These are phyloP conservation scores for Cotesia vestalis DNA, from an alignment of 1,140 invertebrate species.

Conservation along the genomic window DNA sequence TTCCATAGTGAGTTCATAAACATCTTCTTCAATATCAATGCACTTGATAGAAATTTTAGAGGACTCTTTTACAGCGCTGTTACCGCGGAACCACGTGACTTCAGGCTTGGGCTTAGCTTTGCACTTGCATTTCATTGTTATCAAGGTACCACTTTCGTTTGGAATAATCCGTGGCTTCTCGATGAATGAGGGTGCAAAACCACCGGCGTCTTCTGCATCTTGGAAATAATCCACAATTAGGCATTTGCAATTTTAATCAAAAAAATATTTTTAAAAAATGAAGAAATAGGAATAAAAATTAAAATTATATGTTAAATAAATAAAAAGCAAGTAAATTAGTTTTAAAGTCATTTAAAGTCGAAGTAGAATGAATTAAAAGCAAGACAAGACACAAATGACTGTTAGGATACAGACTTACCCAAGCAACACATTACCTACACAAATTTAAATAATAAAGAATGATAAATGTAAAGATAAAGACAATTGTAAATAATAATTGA, in stretches of 20 bases:
- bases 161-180: slow-evolving; percentile 98
- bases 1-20: slow-evolving; percentile 88
- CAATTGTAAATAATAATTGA: slow-evolving; percentile 2
- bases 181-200: slow-evolving; percentile 92
- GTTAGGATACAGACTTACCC: slow-evolving; percentile 15
- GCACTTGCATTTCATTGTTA: slow-evolving; percentile 95
- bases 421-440: neutral
- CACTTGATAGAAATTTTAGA: slow-evolving; percentile 86
- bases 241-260: slow-evolving; percentile 10
- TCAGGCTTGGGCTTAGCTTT: slow-evolving; percentile 91
- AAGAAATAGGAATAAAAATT: neutral
- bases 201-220: slow-evolving; percentile 89
- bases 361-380: neutral
- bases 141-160: slow-evolving; percentile 93
- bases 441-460: neutral
- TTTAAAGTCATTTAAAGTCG: neutral
- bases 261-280: slow-evolving; percentile 4
- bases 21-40: slow-evolving; percentile 79
- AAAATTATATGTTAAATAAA: neutral
- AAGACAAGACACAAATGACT: slow-evolving; percentile 16
- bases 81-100: slow-evolving; percentile 90
- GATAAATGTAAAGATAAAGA: neutral
- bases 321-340: slow-evolving; percentile 1
- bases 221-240: slow-evolving; percentile 64
- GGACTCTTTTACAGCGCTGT: slow-evolving; percentile 83